Percentiles rank a stretch among this genome's conserved stretches.
phyloP scores from a whole-genome alignment of 2,797 vertebrate species.

The Mallotus villosus region DNA sequence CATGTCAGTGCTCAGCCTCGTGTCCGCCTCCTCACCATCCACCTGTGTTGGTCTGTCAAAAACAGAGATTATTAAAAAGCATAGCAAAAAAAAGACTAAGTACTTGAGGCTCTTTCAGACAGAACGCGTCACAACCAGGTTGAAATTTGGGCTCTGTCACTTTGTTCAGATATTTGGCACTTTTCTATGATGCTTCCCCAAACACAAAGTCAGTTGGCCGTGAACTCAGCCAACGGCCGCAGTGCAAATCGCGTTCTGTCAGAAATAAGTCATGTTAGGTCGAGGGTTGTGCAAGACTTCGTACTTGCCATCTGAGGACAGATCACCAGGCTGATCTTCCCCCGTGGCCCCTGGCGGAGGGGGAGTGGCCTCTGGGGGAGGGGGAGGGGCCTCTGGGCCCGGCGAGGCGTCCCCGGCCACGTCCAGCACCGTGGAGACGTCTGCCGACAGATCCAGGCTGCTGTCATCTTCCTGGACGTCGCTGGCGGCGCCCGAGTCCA shows the following conservation, averaged over 20 bases:
- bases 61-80: slow-evolving; percentile 36
- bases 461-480: slow-evolving; percentile 61
- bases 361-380: no score
- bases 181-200: no score
- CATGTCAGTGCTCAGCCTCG: slow-evolving; percentile 20
- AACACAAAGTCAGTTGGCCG: no score
- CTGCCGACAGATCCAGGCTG: slow-evolving; percentile 63
- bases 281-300: slow-evolving; percentile 63
- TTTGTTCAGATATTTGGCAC: no score
- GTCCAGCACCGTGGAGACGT: slow-evolving; percentile 59
- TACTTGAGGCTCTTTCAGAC: no score
- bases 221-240: no score
- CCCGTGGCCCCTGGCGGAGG: slow-evolving; percentile 43
- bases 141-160: no score
- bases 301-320: slow-evolving; percentile 89
- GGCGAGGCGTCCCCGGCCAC: slow-evolving; percentile 56
- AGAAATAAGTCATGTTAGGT: no score
- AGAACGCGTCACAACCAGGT: no score
- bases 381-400: slow-evolving; percentile 55
- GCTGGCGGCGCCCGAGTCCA: slow-evolving; percentile 50
- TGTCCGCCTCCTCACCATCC: slow-evolving; percentile 24
- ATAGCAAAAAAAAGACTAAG: slow-evolving; percentile 24
- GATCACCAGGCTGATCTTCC: slow-evolving; percentile 79
- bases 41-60: slow-evolving; percentile 58
- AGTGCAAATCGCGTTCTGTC: no score